These are phyloP conservation scores for Calonectris borealis DNA, from an alignment of 2,113 vertebrate genomes.

Conservation along the genomic window DNA sequence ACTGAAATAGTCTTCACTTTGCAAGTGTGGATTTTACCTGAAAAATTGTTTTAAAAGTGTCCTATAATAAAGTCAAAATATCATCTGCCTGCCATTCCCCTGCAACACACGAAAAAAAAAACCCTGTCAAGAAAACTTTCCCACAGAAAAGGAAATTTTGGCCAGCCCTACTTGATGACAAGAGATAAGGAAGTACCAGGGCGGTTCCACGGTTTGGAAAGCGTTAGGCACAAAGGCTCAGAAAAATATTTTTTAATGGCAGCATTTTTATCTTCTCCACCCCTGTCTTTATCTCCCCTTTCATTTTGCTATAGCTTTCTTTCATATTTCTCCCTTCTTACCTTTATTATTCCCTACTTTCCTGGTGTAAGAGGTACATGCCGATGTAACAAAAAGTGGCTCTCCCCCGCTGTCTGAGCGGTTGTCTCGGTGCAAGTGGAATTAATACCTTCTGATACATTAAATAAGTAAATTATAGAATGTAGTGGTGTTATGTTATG, in stretches of 20 bases:
- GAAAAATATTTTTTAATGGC: neutral
- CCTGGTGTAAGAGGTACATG: neutral
- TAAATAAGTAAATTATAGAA: neutral
- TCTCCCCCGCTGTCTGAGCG: neutral
- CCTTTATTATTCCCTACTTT: neutral
- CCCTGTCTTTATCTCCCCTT: neutral
- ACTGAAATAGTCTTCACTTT: neutral
- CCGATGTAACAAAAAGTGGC: neutral
- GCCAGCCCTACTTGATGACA: conserved; percentile 29
- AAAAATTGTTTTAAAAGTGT: neutral
- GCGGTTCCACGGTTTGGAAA: neutral
- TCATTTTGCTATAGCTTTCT: neutral
- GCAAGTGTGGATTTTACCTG: neutral
- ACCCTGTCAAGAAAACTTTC: neutral
- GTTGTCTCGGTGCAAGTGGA: neutral
- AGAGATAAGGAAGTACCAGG: conserved; percentile 54
- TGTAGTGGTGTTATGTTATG: neutral
- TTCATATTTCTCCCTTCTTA: neutral
- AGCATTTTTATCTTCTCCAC: neutral
- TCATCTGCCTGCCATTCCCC: neutral
- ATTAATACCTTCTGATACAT: neutral
- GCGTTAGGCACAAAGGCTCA: conserved; percentile 12
- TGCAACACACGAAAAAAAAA: neutral
- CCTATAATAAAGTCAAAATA: neutral
- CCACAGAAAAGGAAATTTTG: conserved; percentile 32